These are phyloP conservation scores for Zosterops pallidus DNA, from an alignment of 2,113 vertebrate genomes.

Conservation along the genomic window DNA sequence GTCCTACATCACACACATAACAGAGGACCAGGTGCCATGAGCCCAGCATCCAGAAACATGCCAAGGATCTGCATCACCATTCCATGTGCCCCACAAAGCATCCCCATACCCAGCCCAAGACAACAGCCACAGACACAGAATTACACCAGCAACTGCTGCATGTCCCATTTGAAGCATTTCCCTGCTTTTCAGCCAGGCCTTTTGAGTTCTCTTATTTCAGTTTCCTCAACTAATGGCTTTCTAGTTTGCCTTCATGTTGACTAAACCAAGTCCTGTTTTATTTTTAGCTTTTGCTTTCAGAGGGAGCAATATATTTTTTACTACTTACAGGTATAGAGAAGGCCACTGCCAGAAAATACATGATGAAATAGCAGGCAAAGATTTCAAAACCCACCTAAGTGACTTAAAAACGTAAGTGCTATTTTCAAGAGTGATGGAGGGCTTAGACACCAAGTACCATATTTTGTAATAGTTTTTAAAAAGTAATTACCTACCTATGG, in stretches of 20 bases:
- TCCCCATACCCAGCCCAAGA: fast-evolving
- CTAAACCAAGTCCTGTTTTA: background rate
- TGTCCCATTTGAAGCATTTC: background rate
- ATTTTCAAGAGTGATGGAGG: background rate
- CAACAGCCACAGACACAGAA: fast-evolving
- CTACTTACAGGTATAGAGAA: background rate
- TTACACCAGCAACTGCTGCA: background rate
- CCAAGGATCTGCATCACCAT: background rate
- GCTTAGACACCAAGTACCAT: background rate
- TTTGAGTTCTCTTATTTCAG: background rate
- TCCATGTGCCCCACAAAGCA: background rate
- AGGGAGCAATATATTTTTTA: background rate
- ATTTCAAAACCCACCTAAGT: background rate
- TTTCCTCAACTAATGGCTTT: background rate
- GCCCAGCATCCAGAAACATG: background rate
- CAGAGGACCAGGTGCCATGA: fast-evolving
- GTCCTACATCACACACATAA: background rate
- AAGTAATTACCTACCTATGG: background rate
- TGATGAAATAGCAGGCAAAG: background rate
- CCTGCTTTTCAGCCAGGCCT: background rate
- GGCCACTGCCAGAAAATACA: background rate
- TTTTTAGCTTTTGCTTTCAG: slow-evolving; percentile 20
- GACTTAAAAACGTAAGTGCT: background rate
- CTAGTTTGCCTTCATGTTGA: background rate
- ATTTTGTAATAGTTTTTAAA: background rate